Evolutionary conservation across 1,140 invertebrate species (phyloP), one percentile per base, ranked within the genome.

Genomic region (Halictus rubicundus): DNA sequence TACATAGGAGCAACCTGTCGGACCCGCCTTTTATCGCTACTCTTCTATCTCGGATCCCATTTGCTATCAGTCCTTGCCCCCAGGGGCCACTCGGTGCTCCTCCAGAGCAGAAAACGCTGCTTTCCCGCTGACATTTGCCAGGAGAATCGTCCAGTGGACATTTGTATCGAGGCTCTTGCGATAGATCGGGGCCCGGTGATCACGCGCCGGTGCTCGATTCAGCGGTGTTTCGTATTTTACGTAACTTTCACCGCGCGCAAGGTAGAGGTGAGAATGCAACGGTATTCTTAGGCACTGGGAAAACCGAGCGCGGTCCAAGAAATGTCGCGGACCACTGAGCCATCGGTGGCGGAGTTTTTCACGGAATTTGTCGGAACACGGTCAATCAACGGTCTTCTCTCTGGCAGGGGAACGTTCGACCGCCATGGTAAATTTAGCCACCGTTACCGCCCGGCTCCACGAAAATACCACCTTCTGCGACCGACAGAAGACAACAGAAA

Each of bases 381-480:
- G 65, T 83, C 83, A 74, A 72, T 81, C 72, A 86, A 86, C 77
- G 73, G 72, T 32, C 39, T 32, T 32, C 2, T 32, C 32, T 25
- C 57, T 86, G 81, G 80, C 77, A 86, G 25, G 46, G 72, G 25
- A 27, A n/a, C n/a, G 0, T 68, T 80, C 46, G 59, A 76, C 21
- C 80, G 80, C 19, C 61, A 73, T 52, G 64, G 81, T 84, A 86
- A 86, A 83, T 87, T 87, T 87, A 87, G 85, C 83, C 68, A 59
- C 52, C n/a, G 59, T 57, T 80, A 79, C 49, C 49, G 60, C 64
- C 60, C 60, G 78, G 64, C 78, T 77, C 54, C 60, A 76, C 83
- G 82, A 84, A 85, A 73, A 54, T 72, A 70, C 39, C 69, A 54
- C 57, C 52, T 42, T 19, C 39, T 37, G 59, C 39, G 65, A 32